Conservation (phyloP, 2,888 invertebrate species). For the Pandemis cinnamomeana region DNA sequence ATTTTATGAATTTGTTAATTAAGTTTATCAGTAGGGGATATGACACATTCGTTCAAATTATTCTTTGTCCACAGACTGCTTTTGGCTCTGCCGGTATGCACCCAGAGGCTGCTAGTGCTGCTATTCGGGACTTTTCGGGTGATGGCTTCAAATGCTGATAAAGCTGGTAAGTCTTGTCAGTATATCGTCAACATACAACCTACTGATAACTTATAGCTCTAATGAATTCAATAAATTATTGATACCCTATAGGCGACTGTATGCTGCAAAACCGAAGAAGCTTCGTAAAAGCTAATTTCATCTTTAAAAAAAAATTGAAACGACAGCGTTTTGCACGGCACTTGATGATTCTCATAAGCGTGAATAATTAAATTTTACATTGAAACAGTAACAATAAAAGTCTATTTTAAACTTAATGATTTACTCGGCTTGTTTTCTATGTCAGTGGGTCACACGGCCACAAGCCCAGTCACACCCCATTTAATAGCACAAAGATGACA, state of each 20-base stretch:
- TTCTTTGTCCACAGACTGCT: slow-evolving; percentile 88
- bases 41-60: not conserved
- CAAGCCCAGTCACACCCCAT: slow-evolving; percentile 18
- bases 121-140: slow-evolving; percentile 98
- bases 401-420: slow-evolving; percentile 27
- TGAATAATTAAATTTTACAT: not conserved
- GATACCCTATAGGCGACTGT: too few relatives aligned
- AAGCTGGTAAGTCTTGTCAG: slow-evolving; percentile 82
- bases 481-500: slow-evolving; percentile 11
- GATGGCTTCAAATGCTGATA: slow-evolving; percentile 95
- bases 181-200: not conserved
- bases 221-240: too few relatives aligned
- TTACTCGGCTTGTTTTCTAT: slow-evolving; percentile 11
- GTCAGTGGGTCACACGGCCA: slow-evolving; percentile 20
- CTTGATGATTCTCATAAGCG: not conserved
- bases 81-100: slow-evolving; percentile 93
- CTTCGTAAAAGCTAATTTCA: too few relatives aligned
- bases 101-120: slow-evolving; percentile 96
- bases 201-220: not conserved
- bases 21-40: not conserved
- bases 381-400: slow-evolving; percentile 13
- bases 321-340: not conserved
- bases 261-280: too few relatives aligned
- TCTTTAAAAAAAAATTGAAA: not conserved
- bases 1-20: not conserved